A percentile compares a stretch with the other conserved stretches of the same genome.
phyloP scores from a whole-genome alignment of 1,140 invertebrate genomes.

The Adelges cooleyi region DNA sequence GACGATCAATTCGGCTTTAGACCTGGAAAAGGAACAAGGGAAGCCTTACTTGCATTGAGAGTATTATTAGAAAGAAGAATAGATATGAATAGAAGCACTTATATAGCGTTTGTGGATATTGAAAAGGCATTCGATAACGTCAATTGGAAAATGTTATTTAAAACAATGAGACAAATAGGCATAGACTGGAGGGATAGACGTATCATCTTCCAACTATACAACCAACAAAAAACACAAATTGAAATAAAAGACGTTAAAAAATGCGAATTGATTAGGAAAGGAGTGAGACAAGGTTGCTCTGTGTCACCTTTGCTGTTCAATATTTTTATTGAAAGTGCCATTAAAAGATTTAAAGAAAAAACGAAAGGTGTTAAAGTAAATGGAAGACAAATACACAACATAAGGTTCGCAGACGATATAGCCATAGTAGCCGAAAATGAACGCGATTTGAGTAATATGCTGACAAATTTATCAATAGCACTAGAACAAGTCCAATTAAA shows the following conservation, averaged over 20 bases:
- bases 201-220: conserved; percentile 14
- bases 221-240: conserved; percentile 14
- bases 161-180: conserved; percentile 9
- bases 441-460: neutral
- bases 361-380: conserved; percentile 11
- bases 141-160: conserved; percentile 1
- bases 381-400: conserved; percentile 6
- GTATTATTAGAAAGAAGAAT: conserved; percentile 1
- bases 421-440: conserved; percentile 1
- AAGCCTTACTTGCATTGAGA: neutral
- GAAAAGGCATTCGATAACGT: conserved; percentile 8
- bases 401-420: too few species aligned
- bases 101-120: neutral
- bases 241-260: neutral
- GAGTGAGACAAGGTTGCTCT: conserved; percentile 30
- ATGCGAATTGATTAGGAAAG: conserved; percentile 12
- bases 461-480: neutral
- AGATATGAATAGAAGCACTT: conserved; percentile 3
- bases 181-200: neutral
- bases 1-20: conserved; percentile 1
- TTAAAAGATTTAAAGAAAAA: neutral
- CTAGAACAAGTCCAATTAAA: conserved; percentile 21
- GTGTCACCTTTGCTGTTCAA: conserved; percentile 30
- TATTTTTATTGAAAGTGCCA: conserved; percentile 26
- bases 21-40: neutral